A percentile compares a stretch with the other conserved stretches of the same genome.
Evolutionary conservation across 2,888 invertebrate genomes (phyloP).

Genomic region (Hirudinaria manillensis): DNA sequence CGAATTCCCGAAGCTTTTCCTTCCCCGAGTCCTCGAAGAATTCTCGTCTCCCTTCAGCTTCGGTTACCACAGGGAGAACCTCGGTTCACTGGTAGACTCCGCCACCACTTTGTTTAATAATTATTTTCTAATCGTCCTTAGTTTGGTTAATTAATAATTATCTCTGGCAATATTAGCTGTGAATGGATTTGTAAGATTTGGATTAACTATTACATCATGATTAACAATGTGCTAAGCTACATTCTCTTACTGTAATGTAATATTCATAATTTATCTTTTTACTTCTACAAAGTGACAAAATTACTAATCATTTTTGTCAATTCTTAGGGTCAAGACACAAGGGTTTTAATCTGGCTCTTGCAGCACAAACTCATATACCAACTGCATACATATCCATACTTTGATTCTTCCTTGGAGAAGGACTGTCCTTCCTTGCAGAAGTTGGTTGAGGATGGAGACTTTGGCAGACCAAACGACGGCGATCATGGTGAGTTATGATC

Average conservation of each 20-base stretch:
- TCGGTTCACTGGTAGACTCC: neutral
- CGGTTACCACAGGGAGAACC: constrained; percentile 9
- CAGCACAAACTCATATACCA: constrained; percentile 23
- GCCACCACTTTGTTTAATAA: neutral
- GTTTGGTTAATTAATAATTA: neutral
- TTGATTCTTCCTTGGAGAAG: neutral
- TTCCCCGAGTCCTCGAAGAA: neutral
- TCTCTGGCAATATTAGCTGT: neutral
- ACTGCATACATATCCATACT: constrained; percentile 26
- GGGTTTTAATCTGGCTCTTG: constrained; percentile 14
- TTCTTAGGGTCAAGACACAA: neutral
- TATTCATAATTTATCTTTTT: too few relatives aligned
- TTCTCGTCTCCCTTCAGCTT: constrained; percentile 20
- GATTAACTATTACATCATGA: too few relatives aligned
- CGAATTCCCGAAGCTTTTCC: constrained; percentile 22
- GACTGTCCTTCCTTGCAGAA: neutral
- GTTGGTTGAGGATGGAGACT: neutral
- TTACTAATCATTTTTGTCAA: too few relatives aligned
- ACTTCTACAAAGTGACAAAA: too few relatives aligned
- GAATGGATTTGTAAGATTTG: too few relatives aligned
- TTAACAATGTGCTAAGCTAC: too few relatives aligned
- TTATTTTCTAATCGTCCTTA: neutral
- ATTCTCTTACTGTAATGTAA: too few relatives aligned
- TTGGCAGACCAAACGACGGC: neutral
- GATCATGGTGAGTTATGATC: neutral